These are phyloP conservation scores for Heliconius hewitsoni DNA, from an alignment of 1,140 invertebrate species.

Conservation along the genomic window DNA sequence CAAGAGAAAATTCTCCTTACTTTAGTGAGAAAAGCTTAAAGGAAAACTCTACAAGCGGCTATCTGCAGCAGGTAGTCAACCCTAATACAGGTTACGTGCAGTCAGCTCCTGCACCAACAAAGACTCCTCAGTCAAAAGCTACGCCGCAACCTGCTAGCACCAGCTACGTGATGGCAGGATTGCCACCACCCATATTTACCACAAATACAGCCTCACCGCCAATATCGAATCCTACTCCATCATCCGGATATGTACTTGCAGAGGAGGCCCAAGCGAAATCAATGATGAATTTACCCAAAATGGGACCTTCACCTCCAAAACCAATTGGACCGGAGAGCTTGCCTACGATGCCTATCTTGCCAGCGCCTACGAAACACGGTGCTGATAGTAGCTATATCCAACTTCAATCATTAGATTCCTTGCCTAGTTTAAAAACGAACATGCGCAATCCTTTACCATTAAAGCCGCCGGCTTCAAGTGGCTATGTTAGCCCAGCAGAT, in stretches of 20 bases:
- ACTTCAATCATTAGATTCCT: conserved; percentile 67
- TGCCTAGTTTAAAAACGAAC: conserved; percentile 66
- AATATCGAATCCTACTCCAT: conserved; percentile 47
- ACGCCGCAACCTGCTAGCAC: conserved; percentile 57
- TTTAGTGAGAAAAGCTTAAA: conserved; percentile 60
- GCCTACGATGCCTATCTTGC: conserved; percentile 72
- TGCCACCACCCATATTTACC: conserved; percentile 63
- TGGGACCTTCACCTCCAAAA: conserved; percentile 55
- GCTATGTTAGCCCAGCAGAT: conserved; percentile 68
- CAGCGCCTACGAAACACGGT: conserved; percentile 57
- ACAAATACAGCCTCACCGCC: conserved; percentile 49
- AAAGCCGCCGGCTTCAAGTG: conserved; percentile 57
- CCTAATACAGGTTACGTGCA: conserved; percentile 60
- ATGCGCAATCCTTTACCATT: conserved; percentile 59
- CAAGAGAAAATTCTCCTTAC: conserved; percentile 54
- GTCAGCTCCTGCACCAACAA: conserved; percentile 52
- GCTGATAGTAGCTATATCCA: conserved; percentile 71
- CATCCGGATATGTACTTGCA: conserved; percentile 63
- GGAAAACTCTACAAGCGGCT: conserved; percentile 63
- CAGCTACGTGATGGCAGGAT: conserved; percentile 70
- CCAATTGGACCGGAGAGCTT: conserved; percentile 68
- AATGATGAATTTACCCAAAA: conserved; percentile 57
- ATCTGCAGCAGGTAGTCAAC: conserved; percentile 62
- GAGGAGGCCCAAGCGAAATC: conserved; percentile 61
- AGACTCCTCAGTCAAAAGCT: conserved; percentile 43